These are phyloP conservation scores for Garra rufa DNA, from an alignment of 2,113 vertebrate genomes.

Conservation along the genomic window DNA sequence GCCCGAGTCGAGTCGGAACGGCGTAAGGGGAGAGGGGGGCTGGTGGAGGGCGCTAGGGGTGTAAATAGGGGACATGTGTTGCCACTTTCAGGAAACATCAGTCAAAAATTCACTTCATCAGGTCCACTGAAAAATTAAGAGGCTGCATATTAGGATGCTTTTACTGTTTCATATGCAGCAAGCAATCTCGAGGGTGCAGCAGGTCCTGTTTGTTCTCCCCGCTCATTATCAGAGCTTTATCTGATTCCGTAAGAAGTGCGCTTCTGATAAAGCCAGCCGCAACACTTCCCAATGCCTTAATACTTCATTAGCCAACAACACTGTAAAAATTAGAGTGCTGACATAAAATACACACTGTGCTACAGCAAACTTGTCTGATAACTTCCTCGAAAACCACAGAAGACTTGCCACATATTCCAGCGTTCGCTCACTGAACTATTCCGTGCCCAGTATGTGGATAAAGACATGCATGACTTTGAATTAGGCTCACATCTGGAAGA, in stretches of 20 bases:
- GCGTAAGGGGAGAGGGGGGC: constrained; percentile 66
- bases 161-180: constrained; percentile 70
- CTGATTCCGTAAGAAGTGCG: constrained; percentile 44
- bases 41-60: constrained; percentile 62
- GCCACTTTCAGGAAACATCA: constrained; percentile 83
- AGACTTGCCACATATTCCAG: constrained; percentile 35
- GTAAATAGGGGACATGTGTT: constrained; percentile 82
- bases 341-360: constrained; percentile 25
- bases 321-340: constrained; percentile 50
- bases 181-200: constrained; percentile 58
- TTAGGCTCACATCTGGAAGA: constrained; percentile 56
- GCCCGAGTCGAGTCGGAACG: constrained; percentile 69
- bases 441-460: constrained; percentile 44
- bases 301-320: constrained; percentile 50
- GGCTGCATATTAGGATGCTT: constrained; percentile 72
- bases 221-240: constrained; percentile 49
- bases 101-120: constrained; percentile 79
- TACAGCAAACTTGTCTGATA: constrained; percentile 52
- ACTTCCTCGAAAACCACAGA: constrained; percentile 39
- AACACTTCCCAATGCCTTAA: constrained; percentile 38
- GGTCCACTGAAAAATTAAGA: constrained; percentile 78
- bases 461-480: constrained; percentile 53
- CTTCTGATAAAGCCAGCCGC: constrained; percentile 47
- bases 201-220: constrained; percentile 49
- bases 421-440: constrained; percentile 29